These are phyloP conservation scores for Cephus pulcher DNA, from an alignment of 2,888 invertebrate species.

Conservation along the genomic window DNA sequence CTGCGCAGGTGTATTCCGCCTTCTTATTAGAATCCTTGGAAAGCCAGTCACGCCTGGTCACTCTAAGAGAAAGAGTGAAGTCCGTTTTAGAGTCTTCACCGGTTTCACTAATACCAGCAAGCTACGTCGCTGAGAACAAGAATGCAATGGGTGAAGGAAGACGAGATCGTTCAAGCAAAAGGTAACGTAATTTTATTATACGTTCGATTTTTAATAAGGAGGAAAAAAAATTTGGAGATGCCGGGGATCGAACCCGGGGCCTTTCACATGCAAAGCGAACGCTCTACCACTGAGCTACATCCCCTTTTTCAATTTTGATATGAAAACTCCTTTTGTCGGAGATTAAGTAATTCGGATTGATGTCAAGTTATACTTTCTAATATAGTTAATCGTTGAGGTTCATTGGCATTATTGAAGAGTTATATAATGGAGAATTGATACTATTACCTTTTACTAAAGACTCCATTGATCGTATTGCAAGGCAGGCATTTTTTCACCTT, in stretches of 20 bases:
- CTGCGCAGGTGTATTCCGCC: conserved; percentile 58
- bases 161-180: conserved; percentile 56
- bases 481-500: not conserved
- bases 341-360: not conserved
- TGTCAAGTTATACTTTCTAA: not conserved
- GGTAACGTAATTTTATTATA: conserved; percentile 41
- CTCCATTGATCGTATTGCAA: not conserved
- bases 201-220: not conserved
- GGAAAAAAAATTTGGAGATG: conserved; percentile 76
- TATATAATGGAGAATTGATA: not conserved
- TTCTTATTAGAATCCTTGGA: conserved; percentile 56
- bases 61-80: not conserved
- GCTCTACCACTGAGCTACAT: conserved; percentile 99
- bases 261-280: conserved; percentile 99
- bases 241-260: conserved; percentile 99
- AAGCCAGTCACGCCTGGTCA: conserved; percentile 47
- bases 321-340: not conserved
- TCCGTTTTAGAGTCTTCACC: not conserved
- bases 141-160: conserved; percentile 63
- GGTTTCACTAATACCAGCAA: not conserved
- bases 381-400: not conserved
- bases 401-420: no score
- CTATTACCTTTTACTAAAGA: not conserved
- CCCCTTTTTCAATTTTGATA: conserved; percentile 66
- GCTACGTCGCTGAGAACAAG: conserved; percentile 22